A percentile compares a stretch with the other conserved stretches of the same genome.
These are phyloP conservation scores for Drosophila takahashii DNA, from an alignment of 1,140 invertebrate genomes.

Conservation along the genomic window DNA sequence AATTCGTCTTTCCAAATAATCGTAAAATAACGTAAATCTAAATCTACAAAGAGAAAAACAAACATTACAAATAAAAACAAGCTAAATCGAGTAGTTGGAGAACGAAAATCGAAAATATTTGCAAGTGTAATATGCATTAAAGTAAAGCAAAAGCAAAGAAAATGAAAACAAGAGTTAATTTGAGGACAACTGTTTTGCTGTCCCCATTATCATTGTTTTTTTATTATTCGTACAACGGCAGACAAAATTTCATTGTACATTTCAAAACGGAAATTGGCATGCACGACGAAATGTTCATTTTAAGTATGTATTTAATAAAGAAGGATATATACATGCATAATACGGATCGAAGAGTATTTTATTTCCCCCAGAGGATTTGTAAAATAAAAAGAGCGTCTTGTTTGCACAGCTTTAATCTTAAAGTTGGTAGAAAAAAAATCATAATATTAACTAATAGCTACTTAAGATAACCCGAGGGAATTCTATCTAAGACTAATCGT, in stretches of 20 bases:
- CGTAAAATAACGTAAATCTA: slow-evolving; percentile 55
- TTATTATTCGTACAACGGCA: slow-evolving; percentile 40
- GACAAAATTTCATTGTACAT: slow-evolving; percentile 57
- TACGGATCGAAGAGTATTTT: not conserved
- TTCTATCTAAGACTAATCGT: not conserved
- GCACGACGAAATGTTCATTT: slow-evolving; percentile 46
- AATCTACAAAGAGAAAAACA: slow-evolving; percentile 33
- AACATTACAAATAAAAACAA: slow-evolving; percentile 26
- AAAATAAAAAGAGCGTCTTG: too few species aligned
- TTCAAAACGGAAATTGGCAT: slow-evolving; percentile 46
- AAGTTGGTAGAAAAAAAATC: not conserved
- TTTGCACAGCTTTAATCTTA: not conserved
- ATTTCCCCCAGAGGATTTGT: not conserved
- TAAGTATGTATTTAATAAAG: slow-evolving; percentile 58
- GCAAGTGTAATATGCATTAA: slow-evolving; percentile 12
- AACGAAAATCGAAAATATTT: slow-evolving; percentile 28
- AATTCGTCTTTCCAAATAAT: slow-evolving; percentile 83
- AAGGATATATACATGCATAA: slow-evolving; percentile 46
- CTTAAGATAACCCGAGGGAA: not conserved
- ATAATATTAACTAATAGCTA: not conserved
- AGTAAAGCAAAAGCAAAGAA: slow-evolving; percentile 1
- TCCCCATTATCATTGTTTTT: slow-evolving; percentile 28
- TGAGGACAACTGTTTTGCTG: slow-evolving; percentile 26
- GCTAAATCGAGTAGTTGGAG: slow-evolving; percentile 27
- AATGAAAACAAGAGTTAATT: slow-evolving; percentile 5